These are phyloP conservation scores for Macroramphosus scolopax DNA, from an alignment of 2,797 vertebrate species.

Conservation along the genomic window DNA sequence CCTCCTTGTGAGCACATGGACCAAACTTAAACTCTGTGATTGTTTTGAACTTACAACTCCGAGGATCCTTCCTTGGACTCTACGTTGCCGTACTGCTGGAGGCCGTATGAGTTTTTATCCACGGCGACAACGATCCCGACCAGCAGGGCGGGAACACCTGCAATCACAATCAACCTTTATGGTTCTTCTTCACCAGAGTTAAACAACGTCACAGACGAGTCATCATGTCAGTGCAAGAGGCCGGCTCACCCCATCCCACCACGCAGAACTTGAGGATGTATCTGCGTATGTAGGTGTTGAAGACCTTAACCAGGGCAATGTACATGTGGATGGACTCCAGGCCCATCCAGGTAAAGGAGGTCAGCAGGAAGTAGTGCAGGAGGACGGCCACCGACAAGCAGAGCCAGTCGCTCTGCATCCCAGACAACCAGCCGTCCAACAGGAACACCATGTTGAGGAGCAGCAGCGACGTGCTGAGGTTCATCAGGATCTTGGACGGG, in stretches of 20 bases:
- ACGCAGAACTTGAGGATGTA: slow-evolving; percentile 98
- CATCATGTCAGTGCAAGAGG: too few species aligned
- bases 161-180: neutral
- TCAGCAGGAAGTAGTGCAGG: slow-evolving; percentile 93
- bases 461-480: slow-evolving; percentile 90
- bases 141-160: slow-evolving; percentile 88
- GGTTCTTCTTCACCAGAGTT: too few species aligned
- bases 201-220: too few species aligned
- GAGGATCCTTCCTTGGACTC: slow-evolving; percentile 71
- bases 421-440: slow-evolving; percentile 91
- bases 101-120: slow-evolving; percentile 82
- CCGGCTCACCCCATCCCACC: slow-evolving; percentile 92
- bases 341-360: slow-evolving; percentile 98
- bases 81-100: slow-evolving; percentile 70
- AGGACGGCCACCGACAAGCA: slow-evolving; percentile 84
- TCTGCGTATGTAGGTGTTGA: slow-evolving; percentile 94
- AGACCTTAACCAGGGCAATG: slow-evolving; percentile 97
- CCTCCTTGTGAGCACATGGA: too few species aligned
- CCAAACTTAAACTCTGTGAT: too few species aligned
- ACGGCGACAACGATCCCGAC: slow-evolving; percentile 82
- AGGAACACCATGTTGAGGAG: slow-evolving; percentile 92
- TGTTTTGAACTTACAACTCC: slow-evolving; percentile 94
- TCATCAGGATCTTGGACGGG: slow-evolving; percentile 98
- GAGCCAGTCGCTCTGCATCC: slow-evolving; percentile 75
- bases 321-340: slow-evolving; percentile 98